Percentiles rank a stretch among this genome's conserved stretches.
These are phyloP conservation scores for Cremastobaeus sp. DNA, from an alignment of 2,888 invertebrate species.

Conservation along the genomic window DNA sequence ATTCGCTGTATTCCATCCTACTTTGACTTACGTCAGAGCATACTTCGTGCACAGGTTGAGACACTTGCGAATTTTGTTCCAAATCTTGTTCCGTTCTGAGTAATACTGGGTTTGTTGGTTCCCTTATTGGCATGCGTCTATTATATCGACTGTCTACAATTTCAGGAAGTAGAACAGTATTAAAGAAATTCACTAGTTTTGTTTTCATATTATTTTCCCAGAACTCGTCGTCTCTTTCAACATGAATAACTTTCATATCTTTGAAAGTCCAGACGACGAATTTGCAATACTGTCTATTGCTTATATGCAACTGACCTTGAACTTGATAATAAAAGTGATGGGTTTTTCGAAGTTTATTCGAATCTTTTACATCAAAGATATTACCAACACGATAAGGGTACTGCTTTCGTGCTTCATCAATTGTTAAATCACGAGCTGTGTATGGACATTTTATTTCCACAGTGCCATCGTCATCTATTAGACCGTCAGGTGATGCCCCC, in stretches of 20 bases:
- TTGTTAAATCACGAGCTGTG: neutral
- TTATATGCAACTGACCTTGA: constrained; percentile 1
- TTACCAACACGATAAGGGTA: neutral
- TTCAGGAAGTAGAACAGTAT: too few relatives aligned
- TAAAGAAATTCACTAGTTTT: too few relatives aligned
- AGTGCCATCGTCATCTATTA: constrained; percentile 44
- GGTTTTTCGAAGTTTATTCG: neutral
- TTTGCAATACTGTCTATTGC: neutral
- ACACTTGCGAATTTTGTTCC: too few relatives aligned
- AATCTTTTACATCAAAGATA: neutral
- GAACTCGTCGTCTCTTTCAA: neutral
- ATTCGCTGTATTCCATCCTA: too few relatives aligned
- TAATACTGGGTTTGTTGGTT: too few relatives aligned
- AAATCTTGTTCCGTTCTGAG: too few relatives aligned
- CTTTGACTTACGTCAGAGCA: too few relatives aligned
- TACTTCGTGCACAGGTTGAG: too few relatives aligned
- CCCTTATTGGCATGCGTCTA: too few relatives aligned
- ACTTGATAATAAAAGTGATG: neutral
- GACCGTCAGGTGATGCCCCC: constrained; percentile 49
- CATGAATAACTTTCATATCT: neutral
- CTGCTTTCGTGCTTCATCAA: neutral
- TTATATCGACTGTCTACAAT: too few relatives aligned
- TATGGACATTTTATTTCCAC: constrained; percentile 52
- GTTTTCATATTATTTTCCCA: too few relatives aligned
- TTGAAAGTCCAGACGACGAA: neutral